Conservation (phyloP, 2,888 invertebrate species). For the Scaptodrosophila latifasciaeformis region DNA sequence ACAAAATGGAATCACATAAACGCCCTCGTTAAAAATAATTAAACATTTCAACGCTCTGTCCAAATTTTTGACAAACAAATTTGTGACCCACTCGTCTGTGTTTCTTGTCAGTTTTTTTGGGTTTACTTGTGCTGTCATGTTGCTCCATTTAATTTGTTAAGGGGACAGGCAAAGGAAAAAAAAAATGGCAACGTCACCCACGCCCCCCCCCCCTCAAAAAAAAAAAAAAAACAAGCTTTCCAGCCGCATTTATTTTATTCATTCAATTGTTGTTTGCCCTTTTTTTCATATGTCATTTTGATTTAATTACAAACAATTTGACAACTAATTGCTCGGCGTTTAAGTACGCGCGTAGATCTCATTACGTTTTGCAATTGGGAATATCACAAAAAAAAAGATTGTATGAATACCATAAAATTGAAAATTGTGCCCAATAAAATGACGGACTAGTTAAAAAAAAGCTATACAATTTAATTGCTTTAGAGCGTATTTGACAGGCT, state of each 20-base stretch:
- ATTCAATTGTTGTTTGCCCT: constrained; percentile 32
- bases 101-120: too few species aligned
- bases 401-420: constrained; percentile 38
- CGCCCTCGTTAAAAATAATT: constrained; percentile 64
- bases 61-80: background rate
- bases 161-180: constrained; percentile 17
- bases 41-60: constrained; percentile 61
- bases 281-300: constrained; percentile 55
- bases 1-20: constrained; percentile 53
- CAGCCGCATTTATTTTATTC: constrained; percentile 45
- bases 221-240: background rate
- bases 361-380: constrained; percentile 62
- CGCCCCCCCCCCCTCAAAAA: too few species aligned
- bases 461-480: constrained; percentile 9
- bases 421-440: constrained; percentile 56
- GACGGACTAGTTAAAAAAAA: background rate
- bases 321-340: constrained; percentile 66
- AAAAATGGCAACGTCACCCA: constrained; percentile 17
- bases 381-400: too few species aligned
- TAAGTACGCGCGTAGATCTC: constrained; percentile 54
- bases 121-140: too few species aligned
- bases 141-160: constrained; percentile 50
- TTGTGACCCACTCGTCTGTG: constrained; percentile 30
- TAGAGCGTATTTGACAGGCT: constrained; percentile 4
- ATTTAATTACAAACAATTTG: constrained; percentile 70